phyloP scores from a whole-genome alignment of 2,888 invertebrate genomes.

The Coenonympha glycerion region DNA sequence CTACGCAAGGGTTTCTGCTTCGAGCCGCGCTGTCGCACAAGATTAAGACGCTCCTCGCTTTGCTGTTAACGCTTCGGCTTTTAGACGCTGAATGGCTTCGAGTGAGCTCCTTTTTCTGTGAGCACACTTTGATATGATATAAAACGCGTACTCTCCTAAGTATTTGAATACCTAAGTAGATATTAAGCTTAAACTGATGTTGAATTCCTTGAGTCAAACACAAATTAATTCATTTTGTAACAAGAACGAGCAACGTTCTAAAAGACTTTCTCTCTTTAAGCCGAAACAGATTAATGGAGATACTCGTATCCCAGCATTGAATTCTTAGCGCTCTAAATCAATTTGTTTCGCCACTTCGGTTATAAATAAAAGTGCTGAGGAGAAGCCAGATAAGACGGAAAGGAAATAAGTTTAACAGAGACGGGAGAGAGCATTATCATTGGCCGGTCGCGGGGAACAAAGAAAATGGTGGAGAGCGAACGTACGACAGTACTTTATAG shows the following conservation, averaged over 20 bases:
- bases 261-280: no score
- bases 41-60: conserved; percentile 68
- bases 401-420: conserved; percentile 75
- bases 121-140: conserved; percentile 41
- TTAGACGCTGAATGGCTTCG: conserved; percentile 50
- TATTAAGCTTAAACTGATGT: neutral
- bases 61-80: conserved; percentile 61
- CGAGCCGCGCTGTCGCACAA: conserved; percentile 62
- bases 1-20: conserved; percentile 64
- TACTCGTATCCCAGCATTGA: neutral
- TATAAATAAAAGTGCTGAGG: conserved; percentile 71
- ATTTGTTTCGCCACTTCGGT: conserved; percentile 62
- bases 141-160: conserved; percentile 26
- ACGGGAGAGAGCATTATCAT: conserved; percentile 75
- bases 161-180: neutral
- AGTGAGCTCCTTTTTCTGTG: conserved; percentile 43
- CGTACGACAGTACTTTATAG: conserved; percentile 77
- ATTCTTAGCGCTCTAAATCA: neutral
- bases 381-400: conserved; percentile 71
- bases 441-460: conserved; percentile 73
- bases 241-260: no score
- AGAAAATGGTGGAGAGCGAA: conserved; percentile 74
- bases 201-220: no score
- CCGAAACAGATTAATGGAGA: neutral
- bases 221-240: no score